Conservation (phyloP, 2,888 invertebrate genomes). For the Thymelicus acteon region DNA sequence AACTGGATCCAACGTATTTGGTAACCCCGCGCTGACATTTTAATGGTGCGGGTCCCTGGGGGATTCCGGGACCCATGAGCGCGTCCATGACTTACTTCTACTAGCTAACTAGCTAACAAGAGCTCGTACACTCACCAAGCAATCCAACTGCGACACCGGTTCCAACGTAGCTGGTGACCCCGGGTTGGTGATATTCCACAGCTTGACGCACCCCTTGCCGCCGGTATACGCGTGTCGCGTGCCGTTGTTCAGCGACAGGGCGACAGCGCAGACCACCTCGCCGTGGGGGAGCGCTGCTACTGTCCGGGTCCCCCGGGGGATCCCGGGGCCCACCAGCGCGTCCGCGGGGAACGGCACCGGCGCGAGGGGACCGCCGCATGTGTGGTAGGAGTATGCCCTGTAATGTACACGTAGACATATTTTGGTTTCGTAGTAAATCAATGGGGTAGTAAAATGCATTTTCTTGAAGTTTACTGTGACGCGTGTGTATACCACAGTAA, state of each 20-base stretch:
- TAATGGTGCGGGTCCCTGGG: too few species aligned
- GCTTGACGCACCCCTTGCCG: conserved; percentile 98
- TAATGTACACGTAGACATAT: conserved; percentile 44
- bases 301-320: conserved; percentile 95
- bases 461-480: too few species aligned
- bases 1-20: conserved; percentile 94
- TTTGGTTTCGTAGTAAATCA: too few species aligned
- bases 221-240: conserved; percentile 98
- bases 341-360: conserved; percentile 98
- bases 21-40: conserved; percentile 88
- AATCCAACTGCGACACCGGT: conserved; percentile 95
- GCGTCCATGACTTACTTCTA: too few species aligned
- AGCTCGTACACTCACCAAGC: conserved; percentile 86
- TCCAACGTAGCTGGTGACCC: conserved; percentile 94
- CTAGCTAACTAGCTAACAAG: too few species aligned
- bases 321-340: conserved; percentile 95
- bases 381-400: conserved; percentile 97
- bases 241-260: conserved; percentile 90
- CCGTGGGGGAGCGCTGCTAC: conserved; percentile 97
- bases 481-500: too few species aligned
- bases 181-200: conserved; percentile 97
- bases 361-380: conserved; percentile 94
- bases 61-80: too few species aligned
- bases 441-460: too few species aligned
- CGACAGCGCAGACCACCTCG: conserved; percentile 98